Base-by-base conservation (phyloP, 1,140 invertebrate genomes). In the Drosophila orosa region DNA sequence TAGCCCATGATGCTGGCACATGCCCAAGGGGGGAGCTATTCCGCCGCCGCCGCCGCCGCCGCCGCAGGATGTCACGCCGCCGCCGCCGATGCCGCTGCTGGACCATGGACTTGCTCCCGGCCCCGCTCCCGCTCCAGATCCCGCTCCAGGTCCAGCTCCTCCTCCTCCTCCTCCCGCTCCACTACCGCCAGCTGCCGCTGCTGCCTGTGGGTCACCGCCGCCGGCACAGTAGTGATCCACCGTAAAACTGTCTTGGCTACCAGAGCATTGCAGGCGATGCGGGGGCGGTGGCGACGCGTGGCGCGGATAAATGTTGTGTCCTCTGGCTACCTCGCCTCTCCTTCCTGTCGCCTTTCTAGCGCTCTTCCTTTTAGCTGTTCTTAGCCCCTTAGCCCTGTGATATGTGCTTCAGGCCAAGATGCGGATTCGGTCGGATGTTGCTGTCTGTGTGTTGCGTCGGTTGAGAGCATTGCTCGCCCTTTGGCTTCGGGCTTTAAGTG, bases 221-320 rank as follows among this genome's bases (percentile, higher is more conserved):
- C 78, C 86, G 76, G 81, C 87, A 80, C 91, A 92, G 80, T 92
- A 92, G 75, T 92, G 91, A 90, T 92, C 91, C 90, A 92, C 90
- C 90, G 91, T 91, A 91, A 92, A 92, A 92, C 91, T 92, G 73
- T 92, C 91, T 92, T 92, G 91, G 91, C 91, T 92, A 92, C 91
- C 91, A 92, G 91, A 92, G 85, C 91, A 92, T 92, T 92, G 91
- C 81, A 92, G 85, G 80, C 91, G 90, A 84, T 91, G 91, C 80
- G 86, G 90, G 91, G 91, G 86, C 77, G 91, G 91, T 84, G 91
- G 76, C 72, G 91, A 92, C 66, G 90, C 90, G 80, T 92, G 91
- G 65, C 91, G 86, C 72, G 91, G 92, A 67, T 92, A 92, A 92
- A 92, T 92, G 84, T 91, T 92, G 83, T 83, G 58, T 62, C 65